These are phyloP conservation scores for Strix uralensis DNA, from an alignment of 2,113 vertebrate species.

Conservation along the genomic window DNA sequence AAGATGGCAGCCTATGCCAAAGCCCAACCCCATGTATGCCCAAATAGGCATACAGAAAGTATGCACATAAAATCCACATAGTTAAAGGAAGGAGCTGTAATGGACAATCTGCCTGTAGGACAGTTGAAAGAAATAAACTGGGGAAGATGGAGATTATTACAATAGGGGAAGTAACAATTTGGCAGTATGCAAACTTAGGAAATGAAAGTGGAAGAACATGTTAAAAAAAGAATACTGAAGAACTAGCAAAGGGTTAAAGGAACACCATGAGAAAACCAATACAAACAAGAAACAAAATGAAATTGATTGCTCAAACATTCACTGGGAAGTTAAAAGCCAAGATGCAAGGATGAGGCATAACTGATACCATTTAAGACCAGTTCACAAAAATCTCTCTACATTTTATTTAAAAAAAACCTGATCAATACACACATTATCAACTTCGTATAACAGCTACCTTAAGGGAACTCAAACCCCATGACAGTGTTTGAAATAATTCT, in stretches of 20 bases:
- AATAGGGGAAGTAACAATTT: not conserved
- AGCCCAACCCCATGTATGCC: not conserved
- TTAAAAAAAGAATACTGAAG: not conserved
- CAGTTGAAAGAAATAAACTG: not conserved
- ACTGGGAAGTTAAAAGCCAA: not conserved
- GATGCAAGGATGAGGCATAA: not conserved
- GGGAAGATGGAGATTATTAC: not conserved
- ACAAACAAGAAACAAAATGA: not conserved
- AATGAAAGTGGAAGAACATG: not conserved
- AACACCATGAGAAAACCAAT: not conserved
- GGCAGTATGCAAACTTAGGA: not conserved
- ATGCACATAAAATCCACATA: not conserved
- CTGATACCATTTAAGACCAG: not conserved
- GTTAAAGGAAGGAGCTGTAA: too few relatives aligned
- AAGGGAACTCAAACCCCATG: not conserved
- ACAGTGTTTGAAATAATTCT: not conserved
- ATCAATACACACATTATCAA: not conserved
- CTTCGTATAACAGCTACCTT: not conserved
- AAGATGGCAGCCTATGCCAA: not conserved
- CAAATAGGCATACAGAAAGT: not conserved
- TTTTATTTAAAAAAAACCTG: not conserved
- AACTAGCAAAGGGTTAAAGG: not conserved
- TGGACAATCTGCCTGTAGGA: not conserved
- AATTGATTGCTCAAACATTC: not conserved
- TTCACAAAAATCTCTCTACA: not conserved